Evolutionary conservation across 2,888 invertebrate genomes (phyloP).

Genomic region (Pyrgus malvae): DNA sequence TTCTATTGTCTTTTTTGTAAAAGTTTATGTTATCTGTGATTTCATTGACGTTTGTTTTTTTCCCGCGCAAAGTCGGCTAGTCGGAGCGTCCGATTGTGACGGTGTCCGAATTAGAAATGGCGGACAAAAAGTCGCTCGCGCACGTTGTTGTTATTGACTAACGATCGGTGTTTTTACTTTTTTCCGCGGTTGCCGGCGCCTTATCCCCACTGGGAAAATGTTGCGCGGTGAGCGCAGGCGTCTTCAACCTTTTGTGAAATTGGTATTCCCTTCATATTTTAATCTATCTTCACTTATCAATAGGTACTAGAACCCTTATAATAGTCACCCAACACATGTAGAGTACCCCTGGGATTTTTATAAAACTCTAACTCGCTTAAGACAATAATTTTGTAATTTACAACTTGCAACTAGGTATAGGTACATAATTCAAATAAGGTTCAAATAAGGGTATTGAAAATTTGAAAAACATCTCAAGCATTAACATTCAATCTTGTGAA

Average conservation of each 20-base stretch:
- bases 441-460: no score
- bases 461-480: no score
- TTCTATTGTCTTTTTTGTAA: slow-evolving; percentile 24
- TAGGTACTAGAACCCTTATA: no score
- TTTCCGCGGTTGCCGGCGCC: slow-evolving; percentile 67
- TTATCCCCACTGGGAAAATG: slow-evolving; percentile 73
- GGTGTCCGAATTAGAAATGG: slow-evolving; percentile 71
- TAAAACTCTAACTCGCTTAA: no score
- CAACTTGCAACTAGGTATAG: no score
- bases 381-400: no score
- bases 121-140: slow-evolving; percentile 62
- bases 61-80: slow-evolving; percentile 30
- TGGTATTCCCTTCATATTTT: background rate
- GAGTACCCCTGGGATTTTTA: no score
- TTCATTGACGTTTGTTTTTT: slow-evolving; percentile 32
- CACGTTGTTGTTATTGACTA: slow-evolving; percentile 67
- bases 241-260: slow-evolving; percentile 50
- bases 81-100: slow-evolving; percentile 49
- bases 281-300: no score
- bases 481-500: no score
- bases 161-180: slow-evolving; percentile 74
- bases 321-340: no score
- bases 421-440: no score
- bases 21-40: slow-evolving; percentile 27
- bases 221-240: slow-evolving; percentile 39